phyloP scores from a whole-genome alignment of 2,797 vertebrate species.

The Chelon labrosus region DNA sequence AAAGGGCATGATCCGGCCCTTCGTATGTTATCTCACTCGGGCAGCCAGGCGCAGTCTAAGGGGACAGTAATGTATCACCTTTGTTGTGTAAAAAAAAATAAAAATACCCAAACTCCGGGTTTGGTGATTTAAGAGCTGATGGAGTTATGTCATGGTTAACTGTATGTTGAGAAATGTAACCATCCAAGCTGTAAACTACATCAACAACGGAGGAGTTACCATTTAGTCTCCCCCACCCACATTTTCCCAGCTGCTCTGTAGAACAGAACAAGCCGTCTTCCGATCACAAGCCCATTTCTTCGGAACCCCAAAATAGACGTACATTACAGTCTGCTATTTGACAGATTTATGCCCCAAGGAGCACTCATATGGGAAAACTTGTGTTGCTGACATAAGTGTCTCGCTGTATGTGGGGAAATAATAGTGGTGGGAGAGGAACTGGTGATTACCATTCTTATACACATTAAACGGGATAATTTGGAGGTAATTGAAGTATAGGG shows the following conservation, averaged over 20 bases:
- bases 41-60: slow-evolving; percentile 4
- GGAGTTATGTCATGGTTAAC: slow-evolving; percentile 10
- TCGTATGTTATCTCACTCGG: slow-evolving; percentile 13
- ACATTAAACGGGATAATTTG: slow-evolving; percentile 61
- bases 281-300: slow-evolving; percentile 14
- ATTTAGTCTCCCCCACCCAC: neutral
- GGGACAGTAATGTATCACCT: neutral
- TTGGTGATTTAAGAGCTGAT: neutral
- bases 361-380: slow-evolving; percentile 34
- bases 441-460: slow-evolving; percentile 52
- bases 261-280: slow-evolving; percentile 21
- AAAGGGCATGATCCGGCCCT: slow-evolving; percentile 7
- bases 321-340: slow-evolving; percentile 29
- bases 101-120: neutral
- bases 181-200: neutral
- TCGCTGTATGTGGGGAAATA: slow-evolving; percentile 18
- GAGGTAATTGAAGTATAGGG: slow-evolving; percentile 58
- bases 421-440: slow-evolving; percentile 38
- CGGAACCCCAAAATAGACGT: slow-evolving; percentile 36
- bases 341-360: slow-evolving; percentile 36
- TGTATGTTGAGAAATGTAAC: slow-evolving; percentile 14
- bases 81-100: neutral
- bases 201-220: slow-evolving; percentile 3
- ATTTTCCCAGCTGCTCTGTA: slow-evolving; percentile 30
- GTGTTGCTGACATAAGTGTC: slow-evolving; percentile 18